Evolutionary conservation across 2,113 vertebrate genomes (phyloP).

Genomic region (Sminthopsis crassicaudata): DNA sequence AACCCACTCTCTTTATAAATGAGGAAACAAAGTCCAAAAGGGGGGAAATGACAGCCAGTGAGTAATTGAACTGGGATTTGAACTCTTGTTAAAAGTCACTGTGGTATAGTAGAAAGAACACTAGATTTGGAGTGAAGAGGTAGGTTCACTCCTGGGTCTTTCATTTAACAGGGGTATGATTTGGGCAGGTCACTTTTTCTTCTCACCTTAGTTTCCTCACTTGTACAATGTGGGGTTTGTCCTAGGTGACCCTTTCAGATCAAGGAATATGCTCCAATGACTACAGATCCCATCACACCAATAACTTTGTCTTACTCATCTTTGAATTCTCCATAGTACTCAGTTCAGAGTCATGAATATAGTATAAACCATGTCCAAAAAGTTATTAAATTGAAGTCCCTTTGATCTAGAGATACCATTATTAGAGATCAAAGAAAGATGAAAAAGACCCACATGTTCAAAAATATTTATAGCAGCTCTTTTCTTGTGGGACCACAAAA

Average conservation of each 20-base stretch:
- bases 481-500: neutral
- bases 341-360: neutral
- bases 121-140: neutral
- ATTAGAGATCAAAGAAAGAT: neutral
- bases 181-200: neutral
- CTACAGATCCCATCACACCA: neutral
- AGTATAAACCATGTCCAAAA: neutral
- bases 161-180: neutral
- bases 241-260: neutral
- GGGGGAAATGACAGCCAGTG: neutral
- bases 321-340: neutral
- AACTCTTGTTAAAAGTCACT: neutral
- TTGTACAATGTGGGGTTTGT: neutral
- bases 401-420: neutral
- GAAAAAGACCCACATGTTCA: neutral
- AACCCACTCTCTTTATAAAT: neutral
- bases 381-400: neutral
- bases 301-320: neutral
- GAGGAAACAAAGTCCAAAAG: neutral
- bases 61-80: neutral
- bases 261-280: neutral
- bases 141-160: neutral
- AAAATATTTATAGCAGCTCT: neutral
- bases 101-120: neutral
- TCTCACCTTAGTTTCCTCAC: neutral